Base-by-base conservation (phyloP, 2,797 vertebrate genomes). In the Lophius americanus region DNA sequence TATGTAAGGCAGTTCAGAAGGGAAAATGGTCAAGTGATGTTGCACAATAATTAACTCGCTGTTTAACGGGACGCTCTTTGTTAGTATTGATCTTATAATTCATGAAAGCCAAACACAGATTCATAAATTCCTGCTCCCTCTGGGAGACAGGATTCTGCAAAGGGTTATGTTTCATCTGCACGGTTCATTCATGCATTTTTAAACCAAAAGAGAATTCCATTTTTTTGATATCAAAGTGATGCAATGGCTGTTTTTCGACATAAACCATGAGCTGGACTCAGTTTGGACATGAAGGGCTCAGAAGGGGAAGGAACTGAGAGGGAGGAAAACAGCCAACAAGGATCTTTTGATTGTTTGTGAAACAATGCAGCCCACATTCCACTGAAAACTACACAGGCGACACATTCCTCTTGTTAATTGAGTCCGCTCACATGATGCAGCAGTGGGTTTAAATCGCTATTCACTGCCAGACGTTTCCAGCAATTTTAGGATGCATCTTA, bases 341-440 rank as follows among this genome's bases (percentile, higher is more conserved):
- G 79, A 84, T 83, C 52, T 55, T 89, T 88, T 78, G 60, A 84
- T 90, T 89, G 81, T 93, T 86, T 77, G 75, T 58, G 76, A 82
- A 87, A 92, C 91, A 88, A 90, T 86, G 68, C 41, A 7, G 78
- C 82, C 74, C 4, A 60, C 86, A 87, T 91, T 94, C 89, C 89
- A 54, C 51, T 48, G 79, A 70, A 75, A 80, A 82, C 85, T 85
- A 92, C 90, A 83, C 86, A 86, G 76, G 78, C 66, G 56, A 91
- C 74, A 78, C 87, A 92, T 93, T 94, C 90, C 89, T 82, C 58
- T 32, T 53, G 75, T 79, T 88, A 85, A 90, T 76, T 70, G 82
- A 82, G 64, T 57, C 55, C 51, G 68, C 77, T 68, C 66, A 7
- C 50, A 48, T 78, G 80, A 83, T 85, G 84, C 61, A 12, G 51